These are phyloP conservation scores for Heteropelma amictum DNA, from an alignment of 2,888 invertebrate genomes.

Conservation along the genomic window DNA sequence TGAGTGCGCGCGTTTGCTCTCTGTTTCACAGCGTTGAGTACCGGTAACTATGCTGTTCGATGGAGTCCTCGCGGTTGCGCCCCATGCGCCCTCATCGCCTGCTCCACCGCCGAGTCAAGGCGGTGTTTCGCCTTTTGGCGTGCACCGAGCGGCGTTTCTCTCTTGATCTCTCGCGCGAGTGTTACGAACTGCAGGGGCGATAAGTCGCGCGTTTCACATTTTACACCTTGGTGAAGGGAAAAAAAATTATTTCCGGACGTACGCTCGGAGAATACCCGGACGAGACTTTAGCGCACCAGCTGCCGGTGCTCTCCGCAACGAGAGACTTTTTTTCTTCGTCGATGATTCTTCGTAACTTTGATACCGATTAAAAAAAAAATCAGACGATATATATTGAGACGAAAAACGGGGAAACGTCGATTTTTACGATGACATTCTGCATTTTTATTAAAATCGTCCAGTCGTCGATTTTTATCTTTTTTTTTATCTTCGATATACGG, in stretches of 20 bases:
- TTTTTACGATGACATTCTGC: no score
- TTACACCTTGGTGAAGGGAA: conserved; percentile 60
- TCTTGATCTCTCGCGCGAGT: conserved; percentile 55
- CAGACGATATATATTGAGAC: no score
- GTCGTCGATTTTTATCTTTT: no score
- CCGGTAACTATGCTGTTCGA: conserved; percentile 36
- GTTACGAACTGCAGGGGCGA: conserved; percentile 16
- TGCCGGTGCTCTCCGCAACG: no score
- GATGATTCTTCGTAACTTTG: no score
- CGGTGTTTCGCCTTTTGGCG: background rate
- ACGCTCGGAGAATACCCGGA: conserved; percentile 1
- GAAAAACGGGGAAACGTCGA: no score
- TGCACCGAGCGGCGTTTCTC: conserved; percentile 38
- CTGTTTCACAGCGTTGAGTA: conserved; percentile 27
- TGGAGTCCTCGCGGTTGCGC: conserved; percentile 8
- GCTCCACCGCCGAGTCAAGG: background rate
- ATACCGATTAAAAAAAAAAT: no score
- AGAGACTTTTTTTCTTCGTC: no score
- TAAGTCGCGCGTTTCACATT: conserved; percentile 61
- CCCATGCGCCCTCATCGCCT: conserved; percentile 9
- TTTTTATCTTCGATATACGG: no score
- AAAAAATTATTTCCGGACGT: conserved; percentile 56
- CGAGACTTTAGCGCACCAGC: no score
- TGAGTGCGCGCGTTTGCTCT: conserved; percentile 4
- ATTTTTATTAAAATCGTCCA: no score